Evolutionary conservation across 2,113 vertebrate species (phyloP).

Genomic region (Pongo pygmaeus): DNA sequence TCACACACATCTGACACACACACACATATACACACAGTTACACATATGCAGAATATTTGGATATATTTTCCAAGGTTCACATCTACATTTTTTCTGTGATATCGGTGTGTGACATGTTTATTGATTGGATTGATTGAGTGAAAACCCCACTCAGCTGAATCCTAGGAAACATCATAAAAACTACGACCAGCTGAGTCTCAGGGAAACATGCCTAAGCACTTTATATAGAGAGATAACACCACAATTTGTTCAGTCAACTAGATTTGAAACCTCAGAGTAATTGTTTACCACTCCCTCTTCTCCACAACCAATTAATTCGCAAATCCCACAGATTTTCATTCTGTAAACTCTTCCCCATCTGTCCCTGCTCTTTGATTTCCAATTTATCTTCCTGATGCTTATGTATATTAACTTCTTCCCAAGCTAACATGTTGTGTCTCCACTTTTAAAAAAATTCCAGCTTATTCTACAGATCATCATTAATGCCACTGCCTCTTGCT

Average conservation of each 20-base stretch:
- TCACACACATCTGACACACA: background rate
- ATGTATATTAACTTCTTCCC: background rate
- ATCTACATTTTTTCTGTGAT: background rate
- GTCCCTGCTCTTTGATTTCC: slow-evolving; percentile 5
- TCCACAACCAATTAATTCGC: slow-evolving; percentile 52
- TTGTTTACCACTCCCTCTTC: slow-evolving; percentile 27
- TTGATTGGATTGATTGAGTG: background rate
- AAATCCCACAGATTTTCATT: slow-evolving; percentile 48
- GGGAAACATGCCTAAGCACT: slow-evolving; percentile 20
- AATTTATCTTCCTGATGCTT: background rate
- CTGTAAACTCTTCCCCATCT: slow-evolving; percentile 23
- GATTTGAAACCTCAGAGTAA: slow-evolving; percentile 36
- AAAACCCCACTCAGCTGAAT: background rate
- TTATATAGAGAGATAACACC: background rate
- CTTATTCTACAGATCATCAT: background rate
- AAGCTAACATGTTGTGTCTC: background rate
- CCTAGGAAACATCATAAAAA: slow-evolving; percentile 18
- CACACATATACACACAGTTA: background rate
- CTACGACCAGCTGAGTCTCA: background rate
- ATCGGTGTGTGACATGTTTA: background rate
- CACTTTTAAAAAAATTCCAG: background rate
- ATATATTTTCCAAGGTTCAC: background rate
- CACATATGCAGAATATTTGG: background rate
- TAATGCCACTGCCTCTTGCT: background rate
- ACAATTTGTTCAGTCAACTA: slow-evolving; percentile 16